These are phyloP conservation scores for Balanococcus diminutus DNA, from an alignment of 2,888 invertebrate species.

Conservation along the genomic window DNA sequence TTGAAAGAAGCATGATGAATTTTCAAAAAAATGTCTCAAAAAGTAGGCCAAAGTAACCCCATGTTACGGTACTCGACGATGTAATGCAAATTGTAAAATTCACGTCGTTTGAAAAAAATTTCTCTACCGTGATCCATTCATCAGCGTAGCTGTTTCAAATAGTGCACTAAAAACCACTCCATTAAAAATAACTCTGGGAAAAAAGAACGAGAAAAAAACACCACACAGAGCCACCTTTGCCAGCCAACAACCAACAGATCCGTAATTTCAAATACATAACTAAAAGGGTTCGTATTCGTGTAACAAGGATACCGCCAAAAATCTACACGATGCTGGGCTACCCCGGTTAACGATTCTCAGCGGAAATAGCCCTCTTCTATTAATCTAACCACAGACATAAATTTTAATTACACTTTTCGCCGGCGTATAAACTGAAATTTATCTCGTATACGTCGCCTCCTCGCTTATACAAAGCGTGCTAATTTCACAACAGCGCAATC, in stretches of 20 bases:
- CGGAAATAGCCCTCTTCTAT: conserved; percentile 41
- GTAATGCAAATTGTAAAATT: conserved; percentile 17
- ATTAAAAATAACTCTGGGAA: neutral
- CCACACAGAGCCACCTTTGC: neutral
- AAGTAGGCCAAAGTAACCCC: too few species aligned
- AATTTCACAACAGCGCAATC: neutral
- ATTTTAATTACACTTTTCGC: conserved; percentile 38
- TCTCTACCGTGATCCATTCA: neutral
- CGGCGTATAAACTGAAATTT: conserved; percentile 32
- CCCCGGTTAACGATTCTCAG: conserved; percentile 35
- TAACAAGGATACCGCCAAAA: conserved; percentile 9
- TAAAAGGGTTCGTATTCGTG: conserved; percentile 15
- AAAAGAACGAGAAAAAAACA: neutral
- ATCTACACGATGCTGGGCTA: neutral
- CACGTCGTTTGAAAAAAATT: neutral
- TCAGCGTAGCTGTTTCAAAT: neutral
- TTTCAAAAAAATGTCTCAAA: too few species aligned
- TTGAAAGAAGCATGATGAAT: too few species aligned
- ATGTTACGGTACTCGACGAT: neutral
- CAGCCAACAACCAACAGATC: neutral
- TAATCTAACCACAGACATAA: conserved; percentile 36
- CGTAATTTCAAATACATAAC: conserved; percentile 36
- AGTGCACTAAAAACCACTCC: conserved; percentile 10
- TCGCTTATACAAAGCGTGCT: conserved; percentile 7
- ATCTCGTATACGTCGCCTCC: conserved; percentile 30